These are phyloP conservation scores for Cochlearius cochlearius DNA, from an alignment of 2,113 vertebrate species.

Conservation along the genomic window DNA sequence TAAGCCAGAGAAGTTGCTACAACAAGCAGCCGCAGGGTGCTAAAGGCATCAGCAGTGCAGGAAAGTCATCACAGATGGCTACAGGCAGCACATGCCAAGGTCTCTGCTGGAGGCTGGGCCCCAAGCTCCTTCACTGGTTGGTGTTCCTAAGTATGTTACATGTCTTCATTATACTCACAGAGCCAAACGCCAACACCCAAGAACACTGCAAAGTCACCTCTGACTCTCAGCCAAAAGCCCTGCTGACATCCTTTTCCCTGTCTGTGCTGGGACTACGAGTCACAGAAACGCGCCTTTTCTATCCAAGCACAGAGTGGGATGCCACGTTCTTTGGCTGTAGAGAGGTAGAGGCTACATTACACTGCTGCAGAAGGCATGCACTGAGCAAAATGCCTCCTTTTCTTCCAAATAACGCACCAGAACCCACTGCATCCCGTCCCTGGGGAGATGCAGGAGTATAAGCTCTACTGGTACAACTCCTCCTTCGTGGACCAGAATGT, in stretches of 20 bases:
- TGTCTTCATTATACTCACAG: not conserved
- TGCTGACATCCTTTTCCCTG: not conserved
- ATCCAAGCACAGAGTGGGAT: not conserved
- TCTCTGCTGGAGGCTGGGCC: not conserved
- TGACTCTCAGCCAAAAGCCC: not conserved
- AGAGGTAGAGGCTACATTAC: not conserved
- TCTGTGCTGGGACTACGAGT: not conserved
- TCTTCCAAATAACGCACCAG: not conserved
- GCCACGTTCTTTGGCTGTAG: not conserved
- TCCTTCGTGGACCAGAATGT: not conserved
- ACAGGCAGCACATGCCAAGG: not conserved
- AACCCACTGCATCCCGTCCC: not conserved
- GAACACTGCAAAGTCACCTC: not conserved
- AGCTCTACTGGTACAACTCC: not conserved
- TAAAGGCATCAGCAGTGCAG: not conserved
- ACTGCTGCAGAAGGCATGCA: not conserved
- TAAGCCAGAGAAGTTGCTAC: not conserved
- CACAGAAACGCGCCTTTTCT: not conserved
- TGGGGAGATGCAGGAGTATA: not conserved
- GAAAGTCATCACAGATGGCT: not conserved
- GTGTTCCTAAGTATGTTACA: not conserved
- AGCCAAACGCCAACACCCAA: not conserved
- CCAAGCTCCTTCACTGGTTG: not conserved
- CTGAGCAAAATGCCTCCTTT: not conserved
- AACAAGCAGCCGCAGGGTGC: not conserved